These are phyloP conservation scores for Linnaemya vulpina DNA, from an alignment of 2,888 invertebrate genomes.

Conservation along the genomic window DNA sequence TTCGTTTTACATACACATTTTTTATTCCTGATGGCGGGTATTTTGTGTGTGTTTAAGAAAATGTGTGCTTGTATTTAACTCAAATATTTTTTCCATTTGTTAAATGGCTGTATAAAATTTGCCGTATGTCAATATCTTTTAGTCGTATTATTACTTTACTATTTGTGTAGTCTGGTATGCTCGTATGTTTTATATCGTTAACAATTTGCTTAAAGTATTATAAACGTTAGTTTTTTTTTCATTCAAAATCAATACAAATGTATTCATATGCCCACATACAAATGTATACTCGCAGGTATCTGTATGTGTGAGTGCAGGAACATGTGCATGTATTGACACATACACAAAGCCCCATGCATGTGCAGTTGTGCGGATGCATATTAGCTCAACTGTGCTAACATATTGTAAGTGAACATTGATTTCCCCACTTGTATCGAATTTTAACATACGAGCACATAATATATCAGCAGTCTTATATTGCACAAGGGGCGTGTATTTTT, in stretches of 20 bases:
- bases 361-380: constrained; percentile 16
- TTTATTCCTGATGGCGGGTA: constrained; percentile 1
- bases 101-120: constrained; percentile 62
- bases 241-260: constrained; percentile 43
- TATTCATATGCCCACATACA: constrained; percentile 19
- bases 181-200: constrained; percentile 55
- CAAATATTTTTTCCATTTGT: constrained; percentile 61
- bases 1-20: constrained; percentile 16
- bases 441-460: background rate
- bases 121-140: constrained; percentile 59
- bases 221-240: constrained; percentile 54
- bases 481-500: too few relatives aligned
- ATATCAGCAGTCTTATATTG: constrained; percentile 33
- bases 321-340: background rate
- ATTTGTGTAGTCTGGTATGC: constrained; percentile 28
- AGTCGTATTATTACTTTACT: constrained; percentile 39
- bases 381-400: constrained; percentile 55
- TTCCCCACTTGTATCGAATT: constrained; percentile 45
- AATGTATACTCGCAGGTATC: constrained; percentile 1
- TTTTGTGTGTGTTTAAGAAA: background rate
- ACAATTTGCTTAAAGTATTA: constrained; percentile 68
- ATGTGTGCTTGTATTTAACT: background rate
- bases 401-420: constrained; percentile 65
- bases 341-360: background rate
- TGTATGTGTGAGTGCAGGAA: background rate